Conservation (phyloP, 2,888 invertebrate species). For the Caenorhabditis parvicauda region DNA sequence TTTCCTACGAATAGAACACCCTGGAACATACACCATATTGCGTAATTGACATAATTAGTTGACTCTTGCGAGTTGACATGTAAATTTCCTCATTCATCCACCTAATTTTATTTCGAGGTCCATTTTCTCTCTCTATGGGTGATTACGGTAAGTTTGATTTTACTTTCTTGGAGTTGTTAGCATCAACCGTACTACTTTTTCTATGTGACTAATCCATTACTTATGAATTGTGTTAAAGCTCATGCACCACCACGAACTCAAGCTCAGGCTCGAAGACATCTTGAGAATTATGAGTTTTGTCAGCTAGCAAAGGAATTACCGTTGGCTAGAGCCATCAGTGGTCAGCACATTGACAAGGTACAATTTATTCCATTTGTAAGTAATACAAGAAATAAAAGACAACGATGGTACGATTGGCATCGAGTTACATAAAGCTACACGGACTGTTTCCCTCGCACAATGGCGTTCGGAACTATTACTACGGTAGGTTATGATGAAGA, state of each 20-base stretch:
- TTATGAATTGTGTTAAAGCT: no score
- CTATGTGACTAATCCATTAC: no score
- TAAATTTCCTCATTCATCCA: no score
- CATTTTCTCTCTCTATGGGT: no score
- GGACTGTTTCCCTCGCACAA: no score
- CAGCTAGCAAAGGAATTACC: conserved; percentile 77
- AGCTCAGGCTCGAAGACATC: conserved; percentile 73
- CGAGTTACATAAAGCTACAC: conserved; percentile 42
- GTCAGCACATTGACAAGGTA: conserved; percentile 69
- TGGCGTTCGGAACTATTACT: neutral
- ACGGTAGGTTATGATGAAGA: neutral
- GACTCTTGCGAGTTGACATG: no score
- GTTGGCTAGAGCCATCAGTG: conserved; percentile 76
- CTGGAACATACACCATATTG: conserved; percentile 20
- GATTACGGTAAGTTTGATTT: no score
- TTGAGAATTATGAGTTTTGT: conserved; percentile 94
- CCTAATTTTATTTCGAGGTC: no score
- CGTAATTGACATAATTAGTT: no score
- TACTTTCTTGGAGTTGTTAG: no score
- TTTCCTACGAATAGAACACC: conserved; percentile 22
- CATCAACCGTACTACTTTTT: no score
- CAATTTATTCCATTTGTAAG: neutral
- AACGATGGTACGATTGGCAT: conserved; percentile 47
- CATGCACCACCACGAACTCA: conserved; percentile 23
- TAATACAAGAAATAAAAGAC: conserved; percentile 15